Percentiles rank a stretch among this genome's conserved stretches.
Evolutionary conservation across 2,113 vertebrate genomes (phyloP).

Genomic region (Astur gentilis): DNA sequence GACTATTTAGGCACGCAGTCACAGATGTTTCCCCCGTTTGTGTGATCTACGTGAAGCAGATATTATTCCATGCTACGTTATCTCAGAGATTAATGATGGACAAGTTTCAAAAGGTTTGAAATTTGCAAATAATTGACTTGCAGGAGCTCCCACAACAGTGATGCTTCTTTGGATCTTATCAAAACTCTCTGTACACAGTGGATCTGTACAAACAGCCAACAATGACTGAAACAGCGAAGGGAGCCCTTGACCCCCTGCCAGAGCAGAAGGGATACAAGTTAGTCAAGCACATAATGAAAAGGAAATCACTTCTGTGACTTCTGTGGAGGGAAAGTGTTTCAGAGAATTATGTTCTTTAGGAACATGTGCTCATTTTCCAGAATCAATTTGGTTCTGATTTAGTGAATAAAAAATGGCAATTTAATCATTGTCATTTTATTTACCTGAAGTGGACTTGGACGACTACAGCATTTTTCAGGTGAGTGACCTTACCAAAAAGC

Average conservation of each 20-base stretch:
- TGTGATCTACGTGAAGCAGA: neutral
- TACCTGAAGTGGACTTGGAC: neutral
- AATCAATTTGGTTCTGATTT: neutral
- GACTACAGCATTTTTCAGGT: neutral
- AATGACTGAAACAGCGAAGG: neutral
- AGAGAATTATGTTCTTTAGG: neutral
- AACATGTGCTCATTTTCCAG: neutral
- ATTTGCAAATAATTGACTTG: constrained; percentile 46
- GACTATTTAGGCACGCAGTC: neutral
- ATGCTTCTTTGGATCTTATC: neutral
- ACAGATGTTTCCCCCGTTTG: neutral
- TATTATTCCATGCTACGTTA: neutral
- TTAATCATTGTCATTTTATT: neutral
- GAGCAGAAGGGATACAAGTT: neutral
- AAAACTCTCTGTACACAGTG: neutral
- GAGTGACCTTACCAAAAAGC: neutral
- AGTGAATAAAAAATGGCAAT: neutral
- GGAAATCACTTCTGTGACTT: neutral
- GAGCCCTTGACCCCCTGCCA: neutral
- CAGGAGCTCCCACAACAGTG: constrained; percentile 12
- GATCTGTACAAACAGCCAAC: neutral
- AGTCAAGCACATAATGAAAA: neutral
- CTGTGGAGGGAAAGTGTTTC: neutral
- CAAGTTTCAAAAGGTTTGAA: constrained; percentile 31
- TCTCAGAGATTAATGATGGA: neutral